Evolutionary conservation across 1,140 invertebrate species (phyloP).

Genomic region (Planococcus citri): DNA sequence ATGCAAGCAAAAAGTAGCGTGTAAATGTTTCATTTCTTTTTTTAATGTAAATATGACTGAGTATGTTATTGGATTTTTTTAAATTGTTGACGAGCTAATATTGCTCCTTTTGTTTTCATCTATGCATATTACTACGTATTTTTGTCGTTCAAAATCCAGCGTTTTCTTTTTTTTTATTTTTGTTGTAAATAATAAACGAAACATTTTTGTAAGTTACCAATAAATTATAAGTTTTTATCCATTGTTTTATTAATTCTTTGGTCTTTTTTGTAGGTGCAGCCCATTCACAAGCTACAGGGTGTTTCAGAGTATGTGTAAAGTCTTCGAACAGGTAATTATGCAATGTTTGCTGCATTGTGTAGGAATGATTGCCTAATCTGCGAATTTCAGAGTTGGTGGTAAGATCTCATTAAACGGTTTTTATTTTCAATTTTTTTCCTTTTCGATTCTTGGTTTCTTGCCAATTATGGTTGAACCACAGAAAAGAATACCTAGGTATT

Average conservation of each 20-base stretch:
- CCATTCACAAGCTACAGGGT: no score
- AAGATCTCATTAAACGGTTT: no score
- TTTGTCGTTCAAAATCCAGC: background rate
- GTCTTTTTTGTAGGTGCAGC: no score
- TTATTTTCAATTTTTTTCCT: no score
- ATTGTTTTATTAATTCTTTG: background rate
- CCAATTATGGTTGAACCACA: no score
- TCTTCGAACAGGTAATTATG: no score
- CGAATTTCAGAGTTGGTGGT: no score
- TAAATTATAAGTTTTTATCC: background rate
- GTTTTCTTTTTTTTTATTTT: background rate
- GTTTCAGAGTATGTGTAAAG: no score
- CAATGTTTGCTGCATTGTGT: no score
- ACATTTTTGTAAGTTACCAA: background rate
- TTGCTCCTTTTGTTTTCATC: background rate
- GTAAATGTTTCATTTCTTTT: background rate
- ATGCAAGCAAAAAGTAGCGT: background rate
- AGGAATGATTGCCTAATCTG: no score
- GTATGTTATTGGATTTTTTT: constrained; percentile 7
- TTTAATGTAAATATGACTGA: constrained; percentile 14
- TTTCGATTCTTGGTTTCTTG: no score
- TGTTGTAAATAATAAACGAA: background rate
- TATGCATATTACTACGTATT: background rate
- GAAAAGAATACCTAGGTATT: no score
- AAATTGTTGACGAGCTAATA: background rate